A percentile compares a stretch with the other conserved stretches of the same genome.
Conservation (phyloP, 1,140 invertebrate genomes). For the Phthorimaea operculella region DNA sequence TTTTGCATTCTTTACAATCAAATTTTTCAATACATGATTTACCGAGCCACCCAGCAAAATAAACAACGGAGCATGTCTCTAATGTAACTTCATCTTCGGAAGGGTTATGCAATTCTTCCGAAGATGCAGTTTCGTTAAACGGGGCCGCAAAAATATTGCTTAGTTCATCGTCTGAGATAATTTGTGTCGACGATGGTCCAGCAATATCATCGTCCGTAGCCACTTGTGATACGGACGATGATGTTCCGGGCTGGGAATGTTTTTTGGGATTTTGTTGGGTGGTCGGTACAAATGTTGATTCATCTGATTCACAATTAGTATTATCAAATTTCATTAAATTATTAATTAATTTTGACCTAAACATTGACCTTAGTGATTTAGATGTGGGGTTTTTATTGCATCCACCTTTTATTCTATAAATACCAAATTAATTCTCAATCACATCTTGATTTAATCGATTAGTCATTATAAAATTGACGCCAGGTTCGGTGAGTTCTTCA, state of each 20-base stretch:
- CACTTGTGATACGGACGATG: conserved; percentile 2
- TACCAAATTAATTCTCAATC: conserved; percentile 27
- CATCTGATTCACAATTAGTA: conserved; percentile 12
- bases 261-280: conserved; percentile 5
- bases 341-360: conserved; percentile 16
- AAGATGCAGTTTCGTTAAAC: background rate
- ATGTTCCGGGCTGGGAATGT: background rate
- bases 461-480: conserved; percentile 14
- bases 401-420: conserved; percentile 17
- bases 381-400: conserved; percentile 18
- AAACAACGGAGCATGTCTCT: conserved; percentile 12
- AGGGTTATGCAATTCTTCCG: background rate
- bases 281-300: conserved; percentile 1
- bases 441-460: conserved; percentile 24
- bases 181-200: background rate
- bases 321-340: conserved; percentile 18
- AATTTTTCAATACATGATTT: conserved; percentile 11
- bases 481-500: conserved; percentile 14
- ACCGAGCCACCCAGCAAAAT: conserved; percentile 15
- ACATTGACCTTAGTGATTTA: conserved; percentile 18
- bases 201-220: background rate
- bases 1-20: conserved; percentile 7
- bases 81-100: conserved; percentile 1
- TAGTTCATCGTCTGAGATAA: background rate
- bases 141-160: background rate